phyloP scores from a whole-genome alignment of 92 coral and sea anemone species.

The Bergia sp. region DNA sequence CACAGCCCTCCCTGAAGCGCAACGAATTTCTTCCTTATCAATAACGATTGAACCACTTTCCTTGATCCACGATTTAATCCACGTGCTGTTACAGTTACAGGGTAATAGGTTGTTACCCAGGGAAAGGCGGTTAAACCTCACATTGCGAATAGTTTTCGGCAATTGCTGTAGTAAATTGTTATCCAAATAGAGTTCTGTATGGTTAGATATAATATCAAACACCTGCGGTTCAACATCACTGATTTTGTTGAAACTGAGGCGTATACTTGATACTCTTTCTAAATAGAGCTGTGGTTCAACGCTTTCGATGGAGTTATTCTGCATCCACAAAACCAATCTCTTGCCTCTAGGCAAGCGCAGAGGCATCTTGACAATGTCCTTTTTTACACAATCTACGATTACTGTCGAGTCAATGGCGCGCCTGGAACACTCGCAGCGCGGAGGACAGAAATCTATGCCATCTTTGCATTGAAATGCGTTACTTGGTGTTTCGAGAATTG shows the following conservation, averaged over 20 bases:
- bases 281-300: constrained; percentile 54
- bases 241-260: constrained; percentile 73
- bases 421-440: constrained; percentile 32
- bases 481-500: constrained; percentile 30
- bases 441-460: constrained; percentile 31
- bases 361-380: constrained; percentile 22
- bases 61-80: constrained; percentile 76
- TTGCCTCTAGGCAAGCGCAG: constrained; percentile 25
- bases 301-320: constrained; percentile 64
- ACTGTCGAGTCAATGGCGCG: constrained; percentile 25
- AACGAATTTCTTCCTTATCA: constrained; percentile 62
- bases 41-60: constrained; percentile 31
- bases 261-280: constrained; percentile 53
- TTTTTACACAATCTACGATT: constrained; percentile 24
- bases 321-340: constrained; percentile 48
- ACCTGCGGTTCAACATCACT: constrained; percentile 11
- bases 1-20: constrained; percentile 59
- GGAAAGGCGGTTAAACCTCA: constrained; percentile 49
- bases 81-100: constrained; percentile 74
- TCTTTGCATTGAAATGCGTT: constrained; percentile 12
- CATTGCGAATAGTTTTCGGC: constrained; percentile 52
- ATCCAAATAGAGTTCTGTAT: constrained; percentile 61
- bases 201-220: constrained; percentile 48
- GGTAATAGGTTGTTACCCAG: constrained; percentile 66
- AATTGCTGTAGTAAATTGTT: constrained; percentile 65